Evolutionary conservation across 2,888 invertebrate genomes (phyloP), one percentile per base, ranked within the genome.

Genomic region (Latrodectus elegans): DNA sequence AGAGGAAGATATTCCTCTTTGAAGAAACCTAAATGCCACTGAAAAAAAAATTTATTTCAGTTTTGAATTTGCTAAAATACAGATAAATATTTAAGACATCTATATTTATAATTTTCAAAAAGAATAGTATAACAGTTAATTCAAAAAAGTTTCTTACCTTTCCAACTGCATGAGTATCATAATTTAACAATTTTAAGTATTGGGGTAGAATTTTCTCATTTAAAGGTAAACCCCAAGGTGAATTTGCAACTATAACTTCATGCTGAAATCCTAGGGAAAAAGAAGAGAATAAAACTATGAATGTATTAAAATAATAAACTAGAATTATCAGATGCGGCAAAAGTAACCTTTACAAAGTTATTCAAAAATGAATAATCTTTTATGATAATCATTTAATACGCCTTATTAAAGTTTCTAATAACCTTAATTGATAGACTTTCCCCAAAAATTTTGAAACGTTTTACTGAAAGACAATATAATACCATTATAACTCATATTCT

Each of bases 191-290:
- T 90, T 95, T 94, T 2, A 98, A 93, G 92, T 96, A 95, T 91
- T 97, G 94, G 0, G 97, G 97, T 86, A 98, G 92, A 4, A 97
- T 92, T 91, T 95, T 96, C 92, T 97, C 96, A 0, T 94, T 93
- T 1, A 98, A 93, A 0, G 97, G 96, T 22, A 98, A 92, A 0
- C 97, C 98, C 86, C 97, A 94, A 0, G 96, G 95, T 91, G 97
- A 95, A 0, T 95, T 94, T 0, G 95, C 96, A 91, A 94, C 95
- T 17, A 98, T 93, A 1, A 96, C 95, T 89, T 93, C 93, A 89
- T 95, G 95, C 91, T 96, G 96, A 93, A 95, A 94, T 55, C 96
- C 95, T 75, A 95, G 96, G 90, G 6, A 26, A 22, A 22, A 26
- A 11, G 17, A 68, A 17, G 17, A 38, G 38, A 38, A 6, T 38